phyloP scores from a whole-genome alignment of 2,888 invertebrate genomes.

The Leptura quadrifasciata region DNA sequence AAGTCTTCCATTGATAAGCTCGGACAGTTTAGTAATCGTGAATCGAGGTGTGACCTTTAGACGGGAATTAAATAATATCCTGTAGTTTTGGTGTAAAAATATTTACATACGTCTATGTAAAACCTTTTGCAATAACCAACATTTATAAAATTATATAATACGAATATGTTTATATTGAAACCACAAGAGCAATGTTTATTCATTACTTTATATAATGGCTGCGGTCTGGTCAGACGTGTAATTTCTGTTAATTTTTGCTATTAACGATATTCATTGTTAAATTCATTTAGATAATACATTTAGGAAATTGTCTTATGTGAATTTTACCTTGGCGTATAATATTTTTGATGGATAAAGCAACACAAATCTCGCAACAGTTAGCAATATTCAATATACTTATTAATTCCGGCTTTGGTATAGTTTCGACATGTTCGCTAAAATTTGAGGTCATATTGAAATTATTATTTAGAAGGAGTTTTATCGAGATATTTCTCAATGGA shows the following conservation, averaged over 20 bases:
- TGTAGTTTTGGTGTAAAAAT: conserved; percentile 1
- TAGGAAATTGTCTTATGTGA: conserved; percentile 16
- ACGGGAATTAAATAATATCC: background rate
- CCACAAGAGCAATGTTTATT: background rate
- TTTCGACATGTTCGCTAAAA: background rate
- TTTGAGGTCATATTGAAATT: background rate
- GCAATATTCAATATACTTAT: background rate
- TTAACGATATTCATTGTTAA: conserved; percentile 8
- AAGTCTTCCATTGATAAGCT: background rate
- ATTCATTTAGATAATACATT: conserved; percentile 13
- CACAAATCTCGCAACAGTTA: background rate
- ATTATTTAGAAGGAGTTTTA: background rate
- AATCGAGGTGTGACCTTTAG: background rate
- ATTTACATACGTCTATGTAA: background rate
- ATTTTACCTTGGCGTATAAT: background rate
- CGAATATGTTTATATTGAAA: conserved; percentile 6
- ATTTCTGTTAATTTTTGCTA: conserved; percentile 19
- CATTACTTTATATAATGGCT: conserved; percentile 12
- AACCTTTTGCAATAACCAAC: background rate
- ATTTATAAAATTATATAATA: conserved; percentile 9
- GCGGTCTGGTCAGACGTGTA: background rate
- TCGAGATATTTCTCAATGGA: background rate
- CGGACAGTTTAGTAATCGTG: background rate
- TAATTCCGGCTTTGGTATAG: background rate
- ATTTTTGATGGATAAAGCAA: background rate